Percentiles rank a stretch among this genome's conserved stretches.
These are phyloP conservation scores for Callipepla squamata DNA, from an alignment of 2,113 vertebrate species.

Conservation along the genomic window DNA sequence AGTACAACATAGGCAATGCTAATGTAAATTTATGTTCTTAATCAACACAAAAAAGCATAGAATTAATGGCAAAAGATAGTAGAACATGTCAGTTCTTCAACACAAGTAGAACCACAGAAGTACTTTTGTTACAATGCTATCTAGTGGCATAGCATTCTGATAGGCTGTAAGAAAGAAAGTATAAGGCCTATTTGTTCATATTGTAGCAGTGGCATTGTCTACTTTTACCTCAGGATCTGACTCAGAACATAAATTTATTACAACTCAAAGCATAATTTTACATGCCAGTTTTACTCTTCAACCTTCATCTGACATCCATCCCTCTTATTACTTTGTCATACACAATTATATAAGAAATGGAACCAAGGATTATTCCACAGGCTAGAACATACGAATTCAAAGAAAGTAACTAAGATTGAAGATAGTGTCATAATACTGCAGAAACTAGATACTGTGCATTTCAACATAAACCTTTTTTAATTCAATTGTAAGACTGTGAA, in stretches of 20 bases:
- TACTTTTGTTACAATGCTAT: neutral
- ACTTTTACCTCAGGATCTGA: neutral
- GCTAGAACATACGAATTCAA: neutral
- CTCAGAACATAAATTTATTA: neutral
- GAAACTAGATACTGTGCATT: neutral
- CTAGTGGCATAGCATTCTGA: neutral
- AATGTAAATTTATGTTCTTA: slow-evolving; percentile 2
- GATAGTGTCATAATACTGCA: neutral
- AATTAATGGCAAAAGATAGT: neutral
- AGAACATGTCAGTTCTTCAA: neutral
- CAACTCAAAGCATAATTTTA: neutral
- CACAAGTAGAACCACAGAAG: neutral
- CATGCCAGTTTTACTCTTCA: neutral
- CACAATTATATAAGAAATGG: neutral
- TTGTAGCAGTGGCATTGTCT: neutral
- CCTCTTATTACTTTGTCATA: neutral
- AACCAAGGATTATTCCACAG: neutral
- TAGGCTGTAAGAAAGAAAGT: neutral
- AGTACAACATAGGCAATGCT: neutral
- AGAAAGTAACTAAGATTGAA: neutral
- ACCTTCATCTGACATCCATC: neutral
- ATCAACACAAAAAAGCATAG: neutral
- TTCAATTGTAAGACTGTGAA: neutral
- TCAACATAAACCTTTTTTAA: neutral
- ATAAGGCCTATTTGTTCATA: neutral